Evolutionary conservation across 2,113 vertebrate species (phyloP).

Genomic region (Mobula birostris): DNA sequence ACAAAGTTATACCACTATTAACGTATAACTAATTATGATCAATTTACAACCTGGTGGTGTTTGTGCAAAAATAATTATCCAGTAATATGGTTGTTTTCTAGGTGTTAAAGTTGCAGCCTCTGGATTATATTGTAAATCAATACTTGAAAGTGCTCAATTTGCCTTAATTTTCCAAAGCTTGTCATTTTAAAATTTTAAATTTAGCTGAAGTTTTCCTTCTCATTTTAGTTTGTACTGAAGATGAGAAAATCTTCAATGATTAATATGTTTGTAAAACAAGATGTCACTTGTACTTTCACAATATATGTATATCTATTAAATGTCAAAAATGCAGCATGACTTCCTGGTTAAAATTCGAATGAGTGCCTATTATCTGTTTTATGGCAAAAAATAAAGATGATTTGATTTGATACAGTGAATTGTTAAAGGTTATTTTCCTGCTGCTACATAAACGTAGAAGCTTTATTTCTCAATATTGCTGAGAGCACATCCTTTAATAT

Average conservation of each 20-base stretch:
- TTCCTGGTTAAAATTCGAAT: background rate
- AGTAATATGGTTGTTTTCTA: background rate
- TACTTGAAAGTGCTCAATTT: background rate
- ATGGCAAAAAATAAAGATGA: background rate
- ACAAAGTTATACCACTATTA: conserved; percentile 16
- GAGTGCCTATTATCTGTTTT: background rate
- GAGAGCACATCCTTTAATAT: background rate
- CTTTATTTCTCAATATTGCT: background rate
- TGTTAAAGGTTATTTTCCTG: background rate
- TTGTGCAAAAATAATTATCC: conserved; percentile 24
- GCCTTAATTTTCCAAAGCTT: background rate
- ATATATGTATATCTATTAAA: background rate
- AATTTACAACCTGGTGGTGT: background rate
- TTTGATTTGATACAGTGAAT: background rate
- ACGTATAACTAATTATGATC: conserved; percentile 15
- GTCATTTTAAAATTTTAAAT: background rate
- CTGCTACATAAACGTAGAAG: background rate
- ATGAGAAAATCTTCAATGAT: background rate
- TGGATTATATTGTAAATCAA: background rate
- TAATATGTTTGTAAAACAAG: background rate
- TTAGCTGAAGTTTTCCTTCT: background rate
- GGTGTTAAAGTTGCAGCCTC: background rate
- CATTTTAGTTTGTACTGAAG: background rate
- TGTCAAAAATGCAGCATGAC: background rate
- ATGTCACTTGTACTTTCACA: background rate